phyloP scores from a whole-genome alignment of 37 sponge, comb jelly and placozoan species.

The Amphimedon queenslandica region DNA sequence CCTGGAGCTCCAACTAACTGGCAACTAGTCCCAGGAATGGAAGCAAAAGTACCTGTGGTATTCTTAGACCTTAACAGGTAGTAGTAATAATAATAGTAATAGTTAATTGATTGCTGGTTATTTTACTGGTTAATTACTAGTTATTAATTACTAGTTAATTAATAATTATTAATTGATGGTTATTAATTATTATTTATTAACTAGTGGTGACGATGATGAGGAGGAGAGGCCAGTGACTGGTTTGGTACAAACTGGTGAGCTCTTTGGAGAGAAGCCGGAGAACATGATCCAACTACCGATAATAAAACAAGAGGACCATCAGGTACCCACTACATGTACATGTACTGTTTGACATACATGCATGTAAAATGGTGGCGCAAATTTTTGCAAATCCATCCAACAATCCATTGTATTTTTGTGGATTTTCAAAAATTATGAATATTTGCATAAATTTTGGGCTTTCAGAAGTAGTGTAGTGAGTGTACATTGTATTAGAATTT shows the following conservation, averaged over 20 bases:
- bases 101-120: not conserved
- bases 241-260: slow-evolving; percentile 22
- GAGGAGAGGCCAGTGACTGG: slow-evolving; percentile 1
- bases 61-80: slow-evolving; percentile 70
- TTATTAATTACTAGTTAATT: too few relatives aligned
- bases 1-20: slow-evolving; percentile 88
- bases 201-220: slow-evolving; percentile 48
- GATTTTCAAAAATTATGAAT: too few relatives aligned
- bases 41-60: slow-evolving; percentile 63
- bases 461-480: too few relatives aligned
- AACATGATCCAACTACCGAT: slow-evolving; percentile 64
- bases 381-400: too few relatives aligned
- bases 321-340: too few relatives aligned
- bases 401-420: too few relatives aligned
- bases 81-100: not conserved
- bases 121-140: not conserved
- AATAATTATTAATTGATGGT: too few relatives aligned
- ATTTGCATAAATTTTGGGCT: too few relatives aligned
- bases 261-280: slow-evolving; percentile 70
- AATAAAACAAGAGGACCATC: slow-evolving; percentile 44
- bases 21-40: slow-evolving; percentile 79
- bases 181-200: not conserved
- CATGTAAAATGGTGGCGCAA: too few relatives aligned
- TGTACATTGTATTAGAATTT: too few relatives aligned
- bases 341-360: too few relatives aligned